phyloP scores from a whole-genome alignment of 2,888 invertebrate species.

The Eremobia ochroleuca region DNA sequence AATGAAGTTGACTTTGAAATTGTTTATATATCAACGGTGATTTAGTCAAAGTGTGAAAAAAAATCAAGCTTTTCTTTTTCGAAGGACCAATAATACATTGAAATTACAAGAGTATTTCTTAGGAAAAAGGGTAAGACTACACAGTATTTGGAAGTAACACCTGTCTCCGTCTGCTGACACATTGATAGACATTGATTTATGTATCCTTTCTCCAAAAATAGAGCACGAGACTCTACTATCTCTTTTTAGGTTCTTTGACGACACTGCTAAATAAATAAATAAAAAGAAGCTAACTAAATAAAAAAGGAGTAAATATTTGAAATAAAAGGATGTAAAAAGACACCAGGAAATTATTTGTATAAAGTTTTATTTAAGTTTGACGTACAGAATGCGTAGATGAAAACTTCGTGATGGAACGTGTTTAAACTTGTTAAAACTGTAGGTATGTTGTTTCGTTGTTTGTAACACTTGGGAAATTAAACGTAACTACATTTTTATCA shows the following conservation, averaged over 20 bases:
- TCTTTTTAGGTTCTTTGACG: neutral
- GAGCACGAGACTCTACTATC: neutral
- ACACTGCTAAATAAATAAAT: neutral
- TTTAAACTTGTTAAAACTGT: neutral
- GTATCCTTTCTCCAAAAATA: conserved; percentile 6
- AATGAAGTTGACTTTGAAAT: neutral
- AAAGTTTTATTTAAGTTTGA: neutral
- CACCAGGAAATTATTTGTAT: neutral
- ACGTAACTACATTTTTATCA: conserved; percentile 14
- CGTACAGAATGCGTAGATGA: neutral
- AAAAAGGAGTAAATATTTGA: neutral
- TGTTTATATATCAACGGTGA: neutral
- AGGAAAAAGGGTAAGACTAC: conserved; percentile 18
- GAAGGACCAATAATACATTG: neutral
- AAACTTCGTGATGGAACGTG: neutral
- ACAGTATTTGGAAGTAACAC: conserved; percentile 28
- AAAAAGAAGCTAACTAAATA: neutral
- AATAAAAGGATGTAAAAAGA: neutral
- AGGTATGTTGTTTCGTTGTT: neutral
- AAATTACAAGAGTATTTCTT: neutral
- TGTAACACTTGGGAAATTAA: neutral
- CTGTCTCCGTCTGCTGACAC: conserved; percentile 15
- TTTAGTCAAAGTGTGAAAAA: neutral
- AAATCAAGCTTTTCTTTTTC: conserved; percentile 2
- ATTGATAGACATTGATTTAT: conserved; percentile 57